A percentile compares a stretch with the other conserved stretches of the same genome.
These are phyloP conservation scores for Oxyscelio sp. DNA, from an alignment of 2,888 invertebrate genomes.

Conservation along the genomic window DNA sequence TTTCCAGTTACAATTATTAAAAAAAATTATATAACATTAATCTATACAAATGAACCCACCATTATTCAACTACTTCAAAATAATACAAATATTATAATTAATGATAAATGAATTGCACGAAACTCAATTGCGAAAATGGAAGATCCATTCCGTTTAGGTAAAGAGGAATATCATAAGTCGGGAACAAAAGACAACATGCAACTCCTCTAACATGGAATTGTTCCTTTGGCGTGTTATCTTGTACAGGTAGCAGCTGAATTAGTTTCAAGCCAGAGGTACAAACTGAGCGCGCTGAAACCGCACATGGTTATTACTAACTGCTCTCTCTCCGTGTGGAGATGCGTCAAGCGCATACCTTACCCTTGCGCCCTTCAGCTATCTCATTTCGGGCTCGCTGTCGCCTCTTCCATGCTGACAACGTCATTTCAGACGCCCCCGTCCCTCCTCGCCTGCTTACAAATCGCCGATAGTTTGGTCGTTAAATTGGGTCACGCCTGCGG, in stretches of 20 bases:
- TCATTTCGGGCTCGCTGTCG: constrained; percentile 68
- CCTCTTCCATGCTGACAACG: constrained; percentile 72
- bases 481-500: constrained; percentile 85
- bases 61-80: too few relatives aligned
- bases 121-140: constrained; percentile 36
- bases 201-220: constrained; percentile 65
- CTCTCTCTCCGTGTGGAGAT: too few relatives aligned
- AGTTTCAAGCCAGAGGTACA: constrained; percentile 72
- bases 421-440: constrained; percentile 69
- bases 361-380: too few relatives aligned
- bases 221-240: constrained; percentile 74
- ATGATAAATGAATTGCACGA: constrained; percentile 53
- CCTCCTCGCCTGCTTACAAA: constrained; percentile 77
- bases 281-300: constrained; percentile 84
- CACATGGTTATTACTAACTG: constrained; percentile 81
- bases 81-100: constrained; percentile 55
- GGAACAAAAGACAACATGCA: constrained; percentile 59
- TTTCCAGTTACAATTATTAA: too few relatives aligned
- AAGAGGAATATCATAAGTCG: constrained; percentile 67
- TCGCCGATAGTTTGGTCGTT: constrained; percentile 84
- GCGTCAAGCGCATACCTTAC: too few relatives aligned
- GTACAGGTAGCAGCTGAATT: constrained; percentile 73
- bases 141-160: constrained; percentile 57
- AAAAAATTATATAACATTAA: too few relatives aligned
- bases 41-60: too few relatives aligned